phyloP scores from a whole-genome alignment of 2,797 vertebrate genomes.

The Yasuhikotakia modesta region DNA sequence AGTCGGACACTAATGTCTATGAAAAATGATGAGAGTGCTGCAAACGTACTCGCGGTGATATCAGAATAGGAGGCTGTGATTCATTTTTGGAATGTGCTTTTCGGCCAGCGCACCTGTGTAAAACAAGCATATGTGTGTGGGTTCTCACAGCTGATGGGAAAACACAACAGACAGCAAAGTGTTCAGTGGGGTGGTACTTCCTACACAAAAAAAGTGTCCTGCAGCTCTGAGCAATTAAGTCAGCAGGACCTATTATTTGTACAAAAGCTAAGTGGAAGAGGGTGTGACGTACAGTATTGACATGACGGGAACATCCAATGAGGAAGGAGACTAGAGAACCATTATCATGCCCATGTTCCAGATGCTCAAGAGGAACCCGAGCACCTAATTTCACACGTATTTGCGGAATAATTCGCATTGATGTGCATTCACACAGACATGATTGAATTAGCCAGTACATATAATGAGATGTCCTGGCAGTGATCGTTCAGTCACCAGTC shows the following conservation, averaged over 20 bases:
- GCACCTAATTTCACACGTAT: slow-evolving; percentile 56
- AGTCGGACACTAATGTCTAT: slow-evolving; percentile 14
- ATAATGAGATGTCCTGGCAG: slow-evolving; percentile 42
- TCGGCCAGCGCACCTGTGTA: slow-evolving; percentile 20
- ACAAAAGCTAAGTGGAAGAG: background rate
- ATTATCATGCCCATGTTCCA: slow-evolving; percentile 40
- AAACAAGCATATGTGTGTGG: slow-evolving; percentile 12
- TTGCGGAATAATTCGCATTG: slow-evolving; percentile 47
- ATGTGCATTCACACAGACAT: slow-evolving; percentile 42
- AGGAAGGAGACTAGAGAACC: background rate
- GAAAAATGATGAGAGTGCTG: slow-evolving; percentile 5
- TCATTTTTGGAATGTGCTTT: slow-evolving; percentile 8
- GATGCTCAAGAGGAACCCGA: slow-evolving; percentile 32
- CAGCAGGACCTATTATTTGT: slow-evolving; percentile 18
- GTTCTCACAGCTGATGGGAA: background rate
- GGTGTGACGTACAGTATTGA: background rate
- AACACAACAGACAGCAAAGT: slow-evolving; percentile 4
- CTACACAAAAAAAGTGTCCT: slow-evolving; percentile 16
- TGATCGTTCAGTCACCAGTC: slow-evolving; percentile 23
- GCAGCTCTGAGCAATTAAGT: slow-evolving; percentile 18
- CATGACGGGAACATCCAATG: slow-evolving; percentile 5
- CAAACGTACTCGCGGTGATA: background rate
- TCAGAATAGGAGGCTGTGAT: slow-evolving; percentile 3
- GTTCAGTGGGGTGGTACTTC: background rate
- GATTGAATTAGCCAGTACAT: slow-evolving; percentile 53